phyloP scores from a whole-genome alignment of 2,113 vertebrate genomes.

The Ochotona curzoniae region DNA sequence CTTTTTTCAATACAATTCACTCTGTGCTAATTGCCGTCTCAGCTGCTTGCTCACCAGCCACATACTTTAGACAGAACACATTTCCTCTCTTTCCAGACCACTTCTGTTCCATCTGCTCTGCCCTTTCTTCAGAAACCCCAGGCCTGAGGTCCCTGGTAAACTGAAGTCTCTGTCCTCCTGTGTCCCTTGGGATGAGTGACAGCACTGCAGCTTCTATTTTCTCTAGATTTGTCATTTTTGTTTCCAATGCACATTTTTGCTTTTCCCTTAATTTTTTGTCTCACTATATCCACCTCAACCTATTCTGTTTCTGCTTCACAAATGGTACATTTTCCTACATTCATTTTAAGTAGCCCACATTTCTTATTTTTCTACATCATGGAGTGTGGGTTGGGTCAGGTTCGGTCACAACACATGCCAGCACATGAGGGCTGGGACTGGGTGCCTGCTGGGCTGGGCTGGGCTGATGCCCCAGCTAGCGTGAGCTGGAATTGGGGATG shows the following conservation, averaged over 20 bases:
- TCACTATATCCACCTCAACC: background rate
- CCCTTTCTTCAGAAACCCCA: background rate
- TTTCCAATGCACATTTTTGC: background rate
- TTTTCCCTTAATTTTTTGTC: background rate
- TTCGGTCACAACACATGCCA: no score
- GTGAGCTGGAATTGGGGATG: no score
- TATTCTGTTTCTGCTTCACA: background rate
- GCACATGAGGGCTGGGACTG: no score
- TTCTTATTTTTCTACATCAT: background rate
- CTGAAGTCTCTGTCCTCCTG: background rate
- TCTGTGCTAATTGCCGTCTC: no score
- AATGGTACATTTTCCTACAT: background rate
- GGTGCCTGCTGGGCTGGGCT: no score
- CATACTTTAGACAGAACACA: no score
- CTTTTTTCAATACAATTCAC: no score
- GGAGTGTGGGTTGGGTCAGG: no score
- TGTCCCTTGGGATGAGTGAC: no score
- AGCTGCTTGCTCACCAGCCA: no score
- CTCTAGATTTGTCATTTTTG: background rate
- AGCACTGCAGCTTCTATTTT: background rate
- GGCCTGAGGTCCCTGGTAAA: no score
- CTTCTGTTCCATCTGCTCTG: background rate
- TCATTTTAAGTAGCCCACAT: background rate
- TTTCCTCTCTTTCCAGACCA: background rate
- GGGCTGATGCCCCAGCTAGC: no score